These are phyloP conservation scores for Meles meles DNA, from an alignment of 2,113 vertebrate species.

Conservation along the genomic window DNA sequence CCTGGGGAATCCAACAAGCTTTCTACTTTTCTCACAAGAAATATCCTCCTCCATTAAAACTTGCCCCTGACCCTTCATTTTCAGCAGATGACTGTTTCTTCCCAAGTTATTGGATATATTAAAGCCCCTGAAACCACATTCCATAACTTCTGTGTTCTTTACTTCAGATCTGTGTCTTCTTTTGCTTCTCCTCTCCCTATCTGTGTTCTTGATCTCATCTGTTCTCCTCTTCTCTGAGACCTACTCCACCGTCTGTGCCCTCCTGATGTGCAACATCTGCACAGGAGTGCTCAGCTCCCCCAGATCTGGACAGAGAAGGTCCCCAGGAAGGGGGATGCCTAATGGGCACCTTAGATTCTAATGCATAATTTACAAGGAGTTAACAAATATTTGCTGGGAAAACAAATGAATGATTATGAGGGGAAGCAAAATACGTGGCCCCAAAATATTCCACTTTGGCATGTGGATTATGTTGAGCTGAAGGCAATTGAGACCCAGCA, in stretches of 20 bases:
- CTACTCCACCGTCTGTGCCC: background rate
- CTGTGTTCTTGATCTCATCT: background rate
- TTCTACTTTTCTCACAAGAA: background rate
- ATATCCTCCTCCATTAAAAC: background rate
- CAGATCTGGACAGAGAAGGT: background rate
- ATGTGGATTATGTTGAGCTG: background rate
- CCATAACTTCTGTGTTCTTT: background rate
- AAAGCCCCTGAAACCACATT: background rate
- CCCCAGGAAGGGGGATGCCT: background rate
- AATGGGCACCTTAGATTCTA: background rate
- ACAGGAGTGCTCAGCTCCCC: background rate
- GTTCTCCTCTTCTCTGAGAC: background rate
- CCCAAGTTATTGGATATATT: background rate
- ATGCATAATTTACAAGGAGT: background rate
- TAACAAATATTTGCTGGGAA: conserved; percentile 3
- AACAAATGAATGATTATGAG: background rate
- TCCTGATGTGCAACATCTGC: background rate
- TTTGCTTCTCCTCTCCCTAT: background rate
- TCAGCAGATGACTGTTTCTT: background rate
- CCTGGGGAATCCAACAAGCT: background rate
- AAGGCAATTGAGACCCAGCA: background rate
- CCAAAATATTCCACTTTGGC: background rate
- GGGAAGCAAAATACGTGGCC: background rate
- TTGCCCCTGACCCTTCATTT: background rate
- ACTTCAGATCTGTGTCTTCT: background rate